phyloP scores from a whole-genome alignment of 1,140 invertebrate species.

The Leguminivora glycinivorella region DNA sequence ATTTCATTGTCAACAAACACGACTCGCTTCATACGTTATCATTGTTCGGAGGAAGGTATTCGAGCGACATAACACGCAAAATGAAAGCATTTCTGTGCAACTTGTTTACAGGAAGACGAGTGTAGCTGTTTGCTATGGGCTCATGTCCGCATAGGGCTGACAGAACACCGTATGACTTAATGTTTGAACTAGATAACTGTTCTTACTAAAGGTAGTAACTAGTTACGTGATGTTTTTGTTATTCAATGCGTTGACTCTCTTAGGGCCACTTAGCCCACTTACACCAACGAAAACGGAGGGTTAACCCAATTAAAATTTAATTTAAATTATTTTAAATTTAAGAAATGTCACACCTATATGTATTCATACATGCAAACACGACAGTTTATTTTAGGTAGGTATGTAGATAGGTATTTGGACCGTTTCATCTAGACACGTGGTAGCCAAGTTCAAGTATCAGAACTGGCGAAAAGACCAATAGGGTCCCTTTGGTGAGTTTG shows the following conservation, averaged over 20 bases:
- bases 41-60: slow-evolving; percentile 1
- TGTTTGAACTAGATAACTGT: slow-evolving; percentile 11
- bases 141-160: slow-evolving; percentile 24
- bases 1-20: slow-evolving; percentile 8
- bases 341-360: no score
- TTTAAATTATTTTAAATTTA: no score
- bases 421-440: no score
- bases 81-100: slow-evolving; percentile 24
- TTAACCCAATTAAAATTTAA: no score
- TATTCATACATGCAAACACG: no score
- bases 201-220: neutral
- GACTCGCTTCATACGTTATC: slow-evolving; percentile 16
- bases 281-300: no score
- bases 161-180: slow-evolving; percentile 14
- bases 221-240: neutral
- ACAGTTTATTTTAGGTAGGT: no score
- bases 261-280: no score
- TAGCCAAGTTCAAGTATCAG: no score
- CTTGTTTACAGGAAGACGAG: slow-evolving; percentile 23
- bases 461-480: no score
- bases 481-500: no score
- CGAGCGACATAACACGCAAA: slow-evolving; percentile 11
- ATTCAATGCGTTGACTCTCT: neutral
- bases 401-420: no score
- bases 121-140: slow-evolving; percentile 16